Conservation (phyloP, 2,113 vertebrate species). For the Perca flavescens region DNA sequence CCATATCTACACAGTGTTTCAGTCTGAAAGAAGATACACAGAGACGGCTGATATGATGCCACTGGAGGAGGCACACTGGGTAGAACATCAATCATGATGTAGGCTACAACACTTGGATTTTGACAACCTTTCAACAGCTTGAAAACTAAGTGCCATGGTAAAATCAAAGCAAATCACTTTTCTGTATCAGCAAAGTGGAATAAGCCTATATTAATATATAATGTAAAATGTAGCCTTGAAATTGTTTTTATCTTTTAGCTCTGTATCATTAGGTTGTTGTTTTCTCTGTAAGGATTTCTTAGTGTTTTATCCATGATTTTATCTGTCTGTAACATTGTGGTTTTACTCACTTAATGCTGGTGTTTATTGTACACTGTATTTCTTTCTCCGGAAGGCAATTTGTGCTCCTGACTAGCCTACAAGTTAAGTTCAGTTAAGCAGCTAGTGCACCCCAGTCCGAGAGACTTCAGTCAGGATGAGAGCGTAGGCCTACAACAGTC, state of each 20-base stretch:
- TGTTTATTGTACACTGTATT: background rate
- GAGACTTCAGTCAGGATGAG: too few species aligned
- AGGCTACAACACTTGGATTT: slow-evolving; percentile 46
- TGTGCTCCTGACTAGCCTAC: too few species aligned
- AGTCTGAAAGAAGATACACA: slow-evolving; percentile 70
- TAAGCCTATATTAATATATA: background rate
- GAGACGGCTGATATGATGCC: slow-evolving; percentile 52
- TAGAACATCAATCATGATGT: slow-evolving; percentile 56
- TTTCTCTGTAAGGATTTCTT: background rate
- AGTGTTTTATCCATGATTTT: too few species aligned
- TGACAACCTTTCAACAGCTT: slow-evolving; percentile 61
- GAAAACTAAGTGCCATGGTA: background rate
- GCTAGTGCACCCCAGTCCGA: too few species aligned
- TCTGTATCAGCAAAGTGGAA: background rate
- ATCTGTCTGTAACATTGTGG: background rate
- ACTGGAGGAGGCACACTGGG: slow-evolving; percentile 55
- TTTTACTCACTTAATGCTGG: background rate
- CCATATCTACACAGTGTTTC: slow-evolving; percentile 54
- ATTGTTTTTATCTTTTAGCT: background rate
- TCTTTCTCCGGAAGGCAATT: background rate
- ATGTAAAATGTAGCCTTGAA: background rate
- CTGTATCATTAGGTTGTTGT: background rate
- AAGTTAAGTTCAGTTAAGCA: too few species aligned
- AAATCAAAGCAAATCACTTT: slow-evolving; percentile 25
- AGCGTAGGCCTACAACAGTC: too few species aligned